Evolutionary conservation across 2,797 vertebrate species (phyloP).

Genomic region (Hybognathus amarus): DNA sequence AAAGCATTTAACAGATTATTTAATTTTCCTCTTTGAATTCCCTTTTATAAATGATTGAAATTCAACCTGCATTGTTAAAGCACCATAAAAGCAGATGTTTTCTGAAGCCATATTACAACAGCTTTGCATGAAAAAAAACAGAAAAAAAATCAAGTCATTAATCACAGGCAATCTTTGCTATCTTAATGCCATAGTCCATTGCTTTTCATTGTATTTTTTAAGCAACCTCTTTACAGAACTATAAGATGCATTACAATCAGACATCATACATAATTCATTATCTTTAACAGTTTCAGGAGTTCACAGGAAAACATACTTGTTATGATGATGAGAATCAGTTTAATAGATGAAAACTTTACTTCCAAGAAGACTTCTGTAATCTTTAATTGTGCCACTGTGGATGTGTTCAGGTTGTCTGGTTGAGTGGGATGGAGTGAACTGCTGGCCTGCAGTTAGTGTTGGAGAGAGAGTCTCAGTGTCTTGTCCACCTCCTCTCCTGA

Average conservation of each 20-base stretch:
- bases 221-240: background rate
- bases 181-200: background rate
- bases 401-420: slow-evolving; percentile 64
- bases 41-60: background rate
- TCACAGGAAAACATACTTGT: background rate
- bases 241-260: background rate
- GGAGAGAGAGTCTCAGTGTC: slow-evolving; percentile 58
- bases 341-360: background rate
- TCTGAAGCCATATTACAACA: background rate
- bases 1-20: background rate
- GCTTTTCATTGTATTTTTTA: background rate
- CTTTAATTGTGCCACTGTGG: background rate
- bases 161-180: background rate
- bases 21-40: background rate
- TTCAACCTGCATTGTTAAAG: background rate
- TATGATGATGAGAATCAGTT: background rate
- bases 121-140: background rate
- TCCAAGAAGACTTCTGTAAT: background rate
- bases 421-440: slow-evolving; percentile 72
- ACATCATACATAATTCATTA: background rate
- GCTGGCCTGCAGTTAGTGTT: slow-evolving; percentile 59
- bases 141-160: background rate
- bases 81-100: background rate
- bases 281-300: background rate
- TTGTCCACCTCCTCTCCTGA: slow-evolving; percentile 62